Percentiles rank a stretch among this genome's conserved stretches.
phyloP scores from a whole-genome alignment of 2,888 invertebrate species.

The Thalpophila matura region DNA sequence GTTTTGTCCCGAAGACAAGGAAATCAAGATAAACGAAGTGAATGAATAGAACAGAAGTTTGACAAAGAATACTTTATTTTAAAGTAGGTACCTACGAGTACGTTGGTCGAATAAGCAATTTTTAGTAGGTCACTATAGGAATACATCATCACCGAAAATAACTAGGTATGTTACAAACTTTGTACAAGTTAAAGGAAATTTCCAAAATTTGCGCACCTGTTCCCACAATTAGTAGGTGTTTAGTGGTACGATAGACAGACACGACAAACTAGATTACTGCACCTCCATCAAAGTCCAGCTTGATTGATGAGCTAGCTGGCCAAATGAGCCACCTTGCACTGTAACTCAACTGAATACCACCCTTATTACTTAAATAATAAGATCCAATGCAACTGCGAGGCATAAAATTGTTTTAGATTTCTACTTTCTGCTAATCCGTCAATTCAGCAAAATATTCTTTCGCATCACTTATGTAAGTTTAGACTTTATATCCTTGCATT shows the following conservation, averaged over 20 bases:
- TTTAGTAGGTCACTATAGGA: too few species aligned
- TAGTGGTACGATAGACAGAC: slow-evolving; percentile 75
- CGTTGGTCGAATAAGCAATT: too few species aligned
- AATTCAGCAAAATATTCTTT: slow-evolving; percentile 61
- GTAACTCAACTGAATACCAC: slow-evolving; percentile 35
- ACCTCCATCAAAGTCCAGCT: slow-evolving; percentile 82
- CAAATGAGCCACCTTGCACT: slow-evolving; percentile 71
- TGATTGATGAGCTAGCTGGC: slow-evolving; percentile 83
- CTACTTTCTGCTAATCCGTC: slow-evolving; percentile 72
- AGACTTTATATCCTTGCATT: slow-evolving; percentile 36
- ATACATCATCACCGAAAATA: too few species aligned
- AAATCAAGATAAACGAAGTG: too few species aligned
- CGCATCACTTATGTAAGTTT: slow-evolving; percentile 33
- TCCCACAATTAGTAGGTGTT: slow-evolving; percentile 77
- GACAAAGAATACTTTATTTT: too few species aligned
- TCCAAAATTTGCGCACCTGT: slow-evolving; percentile 69
- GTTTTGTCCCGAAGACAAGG: too few species aligned
- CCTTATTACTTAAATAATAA: slow-evolving; percentile 45
- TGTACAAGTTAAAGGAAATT: slow-evolving; percentile 24
- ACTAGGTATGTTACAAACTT: too few species aligned
- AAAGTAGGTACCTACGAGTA: too few species aligned
- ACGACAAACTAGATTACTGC: slow-evolving; percentile 84
- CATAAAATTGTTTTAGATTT: slow-evolving; percentile 59
- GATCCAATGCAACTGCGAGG: slow-evolving; percentile 37
- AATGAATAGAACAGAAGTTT: too few species aligned